Base-by-base conservation (phyloP, 1,140 invertebrate species). In the Panagrolaimus sp. region DNA sequence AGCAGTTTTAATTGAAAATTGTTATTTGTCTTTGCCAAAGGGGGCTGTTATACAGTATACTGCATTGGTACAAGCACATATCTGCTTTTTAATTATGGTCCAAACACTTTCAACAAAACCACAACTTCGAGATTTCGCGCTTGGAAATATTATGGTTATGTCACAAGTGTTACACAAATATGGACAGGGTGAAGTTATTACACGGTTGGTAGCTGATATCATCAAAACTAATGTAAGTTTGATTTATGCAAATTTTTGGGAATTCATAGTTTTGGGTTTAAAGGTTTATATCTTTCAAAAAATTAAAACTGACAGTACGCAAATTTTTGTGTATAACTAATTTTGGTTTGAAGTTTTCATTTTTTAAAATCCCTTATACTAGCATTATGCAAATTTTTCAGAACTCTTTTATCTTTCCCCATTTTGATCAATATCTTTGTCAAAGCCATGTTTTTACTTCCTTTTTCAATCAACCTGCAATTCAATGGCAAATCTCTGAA, bases 31-130 rank as follows among this genome's bases (percentile, higher is more conserved):
- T 12, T 21, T 58, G 10, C 21, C 21, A 21, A 58, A 58, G 17
- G 52, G n/a, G 21, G 52, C 21, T 1, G 52, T 58, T 5, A 58
- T 58, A 8, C 52, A 58, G 52, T 58, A 58, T n/a, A 58, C 28
- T 4, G 52, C 52, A 21, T 14, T 58, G 17, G 14, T 58, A 21
- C 52, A 58, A 28, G 52, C 52, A 21, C 52, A 58, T 58, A 58
- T 58, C 8, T 58, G 52, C 17, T 58, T 58, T 28, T n/a, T 58
- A 24, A 26, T 58, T 21, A 12, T 21, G 28, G 15, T 28, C 1
- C 52, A 58, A 21, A 28, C 52, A 2, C 10, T 28, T 21, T 26
- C 21, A 21, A 8, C 28, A 12, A 28, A 21, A 12, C 12, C 15
- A 14, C 14, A 58, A 14, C 8, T 58, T 21, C 15, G 52, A 24